Conservation (phyloP, 2,113 vertebrate genomes). For the Corvus cornix region DNA sequence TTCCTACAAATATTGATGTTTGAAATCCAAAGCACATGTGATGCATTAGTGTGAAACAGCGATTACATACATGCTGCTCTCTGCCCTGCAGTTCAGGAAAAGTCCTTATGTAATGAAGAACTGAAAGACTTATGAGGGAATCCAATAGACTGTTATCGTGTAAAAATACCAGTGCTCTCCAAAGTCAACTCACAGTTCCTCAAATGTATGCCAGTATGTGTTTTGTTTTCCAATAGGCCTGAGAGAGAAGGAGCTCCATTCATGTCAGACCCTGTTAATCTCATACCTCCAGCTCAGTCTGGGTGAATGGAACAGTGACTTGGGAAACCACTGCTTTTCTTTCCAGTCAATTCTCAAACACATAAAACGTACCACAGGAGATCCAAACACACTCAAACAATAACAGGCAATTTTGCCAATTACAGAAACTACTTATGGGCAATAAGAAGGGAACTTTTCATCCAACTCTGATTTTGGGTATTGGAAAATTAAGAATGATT, state of each 20-base stretch:
- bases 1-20: slow-evolving; percentile 68
- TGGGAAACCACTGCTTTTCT: slow-evolving; percentile 64
- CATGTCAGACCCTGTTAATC: slow-evolving; percentile 61
- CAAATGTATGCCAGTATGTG: slow-evolving; percentile 53
- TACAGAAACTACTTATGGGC: slow-evolving; percentile 35
- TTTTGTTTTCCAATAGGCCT: slow-evolving; percentile 67
- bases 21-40: slow-evolving; percentile 69
- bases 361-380: slow-evolving; percentile 56
- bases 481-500: slow-evolving; percentile 14
- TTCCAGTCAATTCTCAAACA: slow-evolving; percentile 66
- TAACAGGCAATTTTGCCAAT: slow-evolving; percentile 56
- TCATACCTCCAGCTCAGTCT: slow-evolving; percentile 44
- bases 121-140: slow-evolving; percentile 68
- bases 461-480: not conserved
- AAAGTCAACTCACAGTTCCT: slow-evolving; percentile 68
- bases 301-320: slow-evolving; percentile 64
- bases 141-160: slow-evolving; percentile 69
- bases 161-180: slow-evolving; percentile 64
- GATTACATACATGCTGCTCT: slow-evolving; percentile 65
- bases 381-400: slow-evolving; percentile 52
- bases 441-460: slow-evolving; percentile 51
- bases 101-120: slow-evolving; percentile 69
- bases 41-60: slow-evolving; percentile 69
- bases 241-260: slow-evolving; percentile 67
- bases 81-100: slow-evolving; percentile 58